A percentile compares a stretch with the other conserved stretches of the same genome.
Conservation (phyloP, 2,888 invertebrate species). For the Melolontha melolontha region DNA sequence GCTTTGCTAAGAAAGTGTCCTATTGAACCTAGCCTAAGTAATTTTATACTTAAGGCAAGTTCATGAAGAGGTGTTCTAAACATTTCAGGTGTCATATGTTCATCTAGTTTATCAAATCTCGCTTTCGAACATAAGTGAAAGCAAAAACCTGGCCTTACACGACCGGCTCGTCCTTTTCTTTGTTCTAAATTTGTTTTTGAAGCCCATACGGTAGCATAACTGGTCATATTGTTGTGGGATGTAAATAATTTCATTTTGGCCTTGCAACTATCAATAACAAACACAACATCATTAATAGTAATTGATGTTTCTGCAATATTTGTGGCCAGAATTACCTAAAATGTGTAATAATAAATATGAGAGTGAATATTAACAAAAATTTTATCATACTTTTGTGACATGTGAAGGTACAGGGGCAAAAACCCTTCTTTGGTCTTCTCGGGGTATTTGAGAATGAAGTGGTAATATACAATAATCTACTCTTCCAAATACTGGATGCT, state of each 20-base stretch:
- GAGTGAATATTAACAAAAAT: background rate
- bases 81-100: conserved; percentile 97
- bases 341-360: background rate
- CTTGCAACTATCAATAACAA: conserved; percentile 97
- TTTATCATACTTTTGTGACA: conserved; percentile 80
- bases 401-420: conserved; percentile 88
- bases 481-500: conserved; percentile 72
- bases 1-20: conserved; percentile 96
- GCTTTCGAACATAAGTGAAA: conserved; percentile 91
- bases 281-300: conserved; percentile 98
- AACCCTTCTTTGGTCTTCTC: conserved; percentile 94
- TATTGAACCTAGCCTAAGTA: conserved; percentile 90
- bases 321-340: conserved; percentile 91
- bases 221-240: conserved; percentile 98
- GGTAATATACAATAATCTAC: conserved; percentile 84
- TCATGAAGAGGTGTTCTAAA: conserved; percentile 97
- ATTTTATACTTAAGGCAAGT: conserved; percentile 89
- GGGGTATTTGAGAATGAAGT: conserved; percentile 96
- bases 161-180: conserved; percentile 91
- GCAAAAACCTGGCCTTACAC: conserved; percentile 93
- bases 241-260: conserved; percentile 98
- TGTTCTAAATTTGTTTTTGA: conserved; percentile 95
- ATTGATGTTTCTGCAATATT: conserved; percentile 99
- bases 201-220: conserved; percentile 97
- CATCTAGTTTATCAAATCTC: conserved; percentile 79